These are phyloP conservation scores for Dermolepida albohirtum DNA, from an alignment of 2,888 invertebrate species.

Conservation along the genomic window DNA sequence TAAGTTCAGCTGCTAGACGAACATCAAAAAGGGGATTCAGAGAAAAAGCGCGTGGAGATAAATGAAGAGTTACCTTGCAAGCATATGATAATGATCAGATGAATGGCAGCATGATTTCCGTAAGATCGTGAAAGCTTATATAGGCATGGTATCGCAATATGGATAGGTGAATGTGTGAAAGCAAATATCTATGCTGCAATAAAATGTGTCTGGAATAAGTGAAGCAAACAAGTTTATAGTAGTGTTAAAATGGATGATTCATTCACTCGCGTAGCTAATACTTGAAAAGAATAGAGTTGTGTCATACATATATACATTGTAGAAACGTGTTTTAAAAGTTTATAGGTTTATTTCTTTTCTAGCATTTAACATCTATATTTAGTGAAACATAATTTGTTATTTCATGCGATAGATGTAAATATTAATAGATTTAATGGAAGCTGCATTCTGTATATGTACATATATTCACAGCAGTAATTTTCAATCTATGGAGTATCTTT, in stretches of 20 bases:
- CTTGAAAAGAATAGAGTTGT: background rate
- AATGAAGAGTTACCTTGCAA: slow-evolving; percentile 19
- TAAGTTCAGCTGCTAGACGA: slow-evolving; percentile 53
- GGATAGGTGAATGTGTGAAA: slow-evolving; percentile 6
- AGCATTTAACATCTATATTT: too few relatives aligned
- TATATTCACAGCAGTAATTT: too few relatives aligned
- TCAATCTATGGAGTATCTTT: too few relatives aligned
- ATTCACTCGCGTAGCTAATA: background rate
- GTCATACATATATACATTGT: background rate
- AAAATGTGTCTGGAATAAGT: background rate
- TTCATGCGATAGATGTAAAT: too few relatives aligned
- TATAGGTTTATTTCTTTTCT: too few relatives aligned
- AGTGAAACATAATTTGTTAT: too few relatives aligned
- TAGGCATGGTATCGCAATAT: background rate
- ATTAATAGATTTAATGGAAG: too few relatives aligned
- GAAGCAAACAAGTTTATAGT: background rate
- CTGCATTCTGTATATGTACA: too few relatives aligned
- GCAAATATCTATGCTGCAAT: slow-evolving; percentile 12
- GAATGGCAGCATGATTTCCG: background rate
- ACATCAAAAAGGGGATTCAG: slow-evolving; percentile 24
- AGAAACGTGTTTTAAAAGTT: background rate
- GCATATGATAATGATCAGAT: slow-evolving; percentile 16
- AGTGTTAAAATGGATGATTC: background rate
- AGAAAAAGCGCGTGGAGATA: slow-evolving; percentile 14
- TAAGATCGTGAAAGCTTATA: too few relatives aligned